Evolutionary conservation across 2,797 vertebrate genomes (phyloP).

Genomic region (Poliocrania exsul): DNA sequence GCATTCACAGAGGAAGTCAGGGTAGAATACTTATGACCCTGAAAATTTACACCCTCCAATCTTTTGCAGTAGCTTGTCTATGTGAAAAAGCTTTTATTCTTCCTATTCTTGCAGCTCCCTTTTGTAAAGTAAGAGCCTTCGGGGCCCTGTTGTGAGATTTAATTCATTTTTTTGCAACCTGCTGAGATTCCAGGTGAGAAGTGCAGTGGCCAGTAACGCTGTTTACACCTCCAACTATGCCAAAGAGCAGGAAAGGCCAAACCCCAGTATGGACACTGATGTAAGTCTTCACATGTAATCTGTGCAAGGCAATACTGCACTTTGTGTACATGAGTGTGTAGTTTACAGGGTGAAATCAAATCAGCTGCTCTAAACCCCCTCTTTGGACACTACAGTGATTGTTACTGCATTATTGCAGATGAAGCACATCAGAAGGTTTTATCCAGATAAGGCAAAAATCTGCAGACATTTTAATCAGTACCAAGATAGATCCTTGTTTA

Average conservation of each 20-base stretch:
- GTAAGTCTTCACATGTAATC: slow-evolving; percentile 22
- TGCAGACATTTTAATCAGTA: slow-evolving; percentile 68
- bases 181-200: slow-evolving; percentile 54
- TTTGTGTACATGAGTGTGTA: background rate
- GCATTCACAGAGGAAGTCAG: background rate
- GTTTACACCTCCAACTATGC: slow-evolving; percentile 26
- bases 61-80: background rate
- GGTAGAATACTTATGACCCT: background rate
- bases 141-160: slow-evolving; percentile 46
- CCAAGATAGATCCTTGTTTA: slow-evolving; percentile 72
- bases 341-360: background rate
- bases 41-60: background rate
- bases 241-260: slow-evolving; percentile 21
- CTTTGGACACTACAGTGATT: background rate
- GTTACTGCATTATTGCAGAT: background rate
- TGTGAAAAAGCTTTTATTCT: background rate
- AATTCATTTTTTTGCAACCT: slow-evolving; percentile 50
- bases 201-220: background rate
- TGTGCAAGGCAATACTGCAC: background rate
- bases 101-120: background rate
- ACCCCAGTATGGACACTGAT: background rate
- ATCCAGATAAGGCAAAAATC: slow-evolving; percentile 67
- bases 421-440: slow-evolving; percentile 17
- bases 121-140: slow-evolving; percentile 18
- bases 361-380: background rate